Evolutionary conservation across 2,888 invertebrate species (phyloP).

Genomic region (Drosophila borborema): DNA sequence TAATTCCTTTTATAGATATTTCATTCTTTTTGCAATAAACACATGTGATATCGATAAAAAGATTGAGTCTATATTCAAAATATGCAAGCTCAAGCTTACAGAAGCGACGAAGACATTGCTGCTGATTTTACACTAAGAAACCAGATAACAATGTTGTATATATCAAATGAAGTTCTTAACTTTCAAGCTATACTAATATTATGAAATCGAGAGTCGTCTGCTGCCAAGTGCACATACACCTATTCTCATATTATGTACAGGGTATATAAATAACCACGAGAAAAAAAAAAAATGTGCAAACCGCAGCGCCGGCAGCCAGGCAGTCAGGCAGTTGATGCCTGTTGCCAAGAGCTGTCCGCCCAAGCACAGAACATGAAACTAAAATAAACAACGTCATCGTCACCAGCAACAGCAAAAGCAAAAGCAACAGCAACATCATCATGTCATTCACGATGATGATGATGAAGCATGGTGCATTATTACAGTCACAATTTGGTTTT

Average conservation of each 20-base stretch:
- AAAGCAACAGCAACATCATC: constrained; percentile 23
- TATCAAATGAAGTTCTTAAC: background rate
- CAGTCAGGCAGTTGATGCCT: constrained; percentile 23
- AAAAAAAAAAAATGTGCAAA: constrained; percentile 5
- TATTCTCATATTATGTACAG: background rate
- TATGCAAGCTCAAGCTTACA: background rate
- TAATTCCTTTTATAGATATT: no score
- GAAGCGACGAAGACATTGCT: background rate
- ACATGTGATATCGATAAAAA: no score
- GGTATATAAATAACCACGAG: constrained; percentile 11
- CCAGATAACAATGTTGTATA: background rate
- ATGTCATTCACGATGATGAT: constrained; percentile 22
- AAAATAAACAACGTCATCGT: constrained; percentile 69
- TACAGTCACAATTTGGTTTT: constrained; percentile 27
- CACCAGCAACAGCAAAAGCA: constrained; percentile 24
- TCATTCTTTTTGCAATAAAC: no score
- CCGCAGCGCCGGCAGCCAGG: constrained; percentile 34
- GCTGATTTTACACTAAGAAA: background rate
- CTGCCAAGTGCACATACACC: background rate
- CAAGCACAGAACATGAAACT: constrained; percentile 68
- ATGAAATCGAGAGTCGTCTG: background rate
- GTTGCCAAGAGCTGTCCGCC: constrained; percentile 65
- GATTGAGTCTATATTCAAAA: background rate
- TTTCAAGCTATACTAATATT: background rate
- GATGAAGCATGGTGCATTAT: constrained; percentile 34